Evolutionary conservation across 2,113 vertebrate species (phyloP).

Genomic region (Callipepla squamata): DNA sequence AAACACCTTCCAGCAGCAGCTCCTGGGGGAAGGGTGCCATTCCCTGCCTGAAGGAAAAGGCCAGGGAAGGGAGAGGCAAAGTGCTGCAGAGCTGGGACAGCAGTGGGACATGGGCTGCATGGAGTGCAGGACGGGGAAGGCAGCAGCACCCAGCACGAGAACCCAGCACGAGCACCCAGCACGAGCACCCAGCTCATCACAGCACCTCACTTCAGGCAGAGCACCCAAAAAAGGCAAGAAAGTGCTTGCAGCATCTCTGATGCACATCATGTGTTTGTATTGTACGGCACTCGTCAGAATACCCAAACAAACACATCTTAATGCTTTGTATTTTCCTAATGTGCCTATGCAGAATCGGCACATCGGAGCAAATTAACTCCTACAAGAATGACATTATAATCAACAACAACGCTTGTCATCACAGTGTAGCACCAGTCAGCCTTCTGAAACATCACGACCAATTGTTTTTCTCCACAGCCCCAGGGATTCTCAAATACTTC

Average conservation of each 20-base stretch:
- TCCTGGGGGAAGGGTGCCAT: not conserved
- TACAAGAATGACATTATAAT: not conserved
- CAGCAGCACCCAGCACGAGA: not conserved
- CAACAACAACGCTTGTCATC: not conserved
- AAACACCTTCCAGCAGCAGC: not conserved
- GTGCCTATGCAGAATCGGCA: not conserved
- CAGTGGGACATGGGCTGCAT: accelerated
- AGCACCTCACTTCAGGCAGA: not conserved
- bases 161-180: no score
- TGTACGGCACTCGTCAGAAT: accelerated
- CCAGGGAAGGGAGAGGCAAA: no score
- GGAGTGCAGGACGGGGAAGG: accelerated
- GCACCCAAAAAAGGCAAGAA: not conserved
- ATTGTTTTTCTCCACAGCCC: not conserved
- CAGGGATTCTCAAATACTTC: not conserved
- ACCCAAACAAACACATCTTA: not conserved
- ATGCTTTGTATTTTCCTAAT: not conserved
- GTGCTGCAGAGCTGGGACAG: no score
- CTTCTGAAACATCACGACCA: not conserved
- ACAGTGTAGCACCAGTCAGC: not conserved
- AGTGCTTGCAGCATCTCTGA: not conserved
- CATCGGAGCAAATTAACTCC: not conserved
- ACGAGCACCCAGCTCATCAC: not conserved
- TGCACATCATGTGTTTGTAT: no score
- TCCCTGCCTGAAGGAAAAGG: not conserved